Evolutionary conservation across 2,797 vertebrate genomes (phyloP).

Genomic region (Squalus acanthias): DNA sequence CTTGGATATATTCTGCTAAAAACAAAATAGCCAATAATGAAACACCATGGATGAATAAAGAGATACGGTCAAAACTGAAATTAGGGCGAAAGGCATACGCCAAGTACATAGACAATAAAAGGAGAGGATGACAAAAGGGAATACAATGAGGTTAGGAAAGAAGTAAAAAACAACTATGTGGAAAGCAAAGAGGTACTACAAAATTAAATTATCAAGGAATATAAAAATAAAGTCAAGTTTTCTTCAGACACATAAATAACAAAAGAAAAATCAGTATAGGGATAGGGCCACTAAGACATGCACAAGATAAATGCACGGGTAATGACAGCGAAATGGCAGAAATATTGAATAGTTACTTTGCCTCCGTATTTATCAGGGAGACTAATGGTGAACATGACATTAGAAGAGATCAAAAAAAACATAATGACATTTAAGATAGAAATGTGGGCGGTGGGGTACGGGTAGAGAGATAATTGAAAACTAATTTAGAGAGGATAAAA

Average conservation of each 20-base stretch:
- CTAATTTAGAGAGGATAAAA: neutral
- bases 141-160: neutral
- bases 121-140: neutral
- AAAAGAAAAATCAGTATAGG: neutral
- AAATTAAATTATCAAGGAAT: neutral
- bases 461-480: neutral
- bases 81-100: neutral
- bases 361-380: neutral
- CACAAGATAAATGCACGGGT: neutral
- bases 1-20: neutral
- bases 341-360: neutral
- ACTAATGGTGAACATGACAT: neutral
- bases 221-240: neutral
- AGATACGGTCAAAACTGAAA: neutral
- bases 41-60: neutral
- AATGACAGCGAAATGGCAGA: neutral
- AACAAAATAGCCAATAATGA: neutral
- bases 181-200: neutral
- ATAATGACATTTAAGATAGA: neutral
- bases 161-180: neutral
- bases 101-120: neutral
- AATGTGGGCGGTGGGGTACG: too few species aligned
- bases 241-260: neutral
- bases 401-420: neutral
- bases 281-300: neutral